phyloP scores from a whole-genome alignment of 2,797 vertebrate species.

The Melanotaenia boesemani region DNA sequence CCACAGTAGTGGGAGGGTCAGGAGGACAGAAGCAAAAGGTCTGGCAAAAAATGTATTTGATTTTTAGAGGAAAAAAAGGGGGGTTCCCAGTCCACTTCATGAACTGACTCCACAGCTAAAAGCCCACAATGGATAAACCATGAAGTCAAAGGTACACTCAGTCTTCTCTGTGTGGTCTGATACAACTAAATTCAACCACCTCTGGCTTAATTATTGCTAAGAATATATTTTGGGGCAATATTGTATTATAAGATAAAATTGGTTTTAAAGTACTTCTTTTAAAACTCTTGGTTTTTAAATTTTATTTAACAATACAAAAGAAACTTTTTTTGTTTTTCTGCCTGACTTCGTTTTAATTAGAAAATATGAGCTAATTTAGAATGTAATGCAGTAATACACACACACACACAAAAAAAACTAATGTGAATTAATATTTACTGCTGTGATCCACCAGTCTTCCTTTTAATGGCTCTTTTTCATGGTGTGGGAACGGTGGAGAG shows the following conservation, averaged over 20 bases:
- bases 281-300: too few relatives aligned
- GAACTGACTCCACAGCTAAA: conserved; percentile 7
- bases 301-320: too few relatives aligned
- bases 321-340: too few relatives aligned
- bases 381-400: not conserved
- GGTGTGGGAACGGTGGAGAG: not conserved
- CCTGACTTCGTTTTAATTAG: too few relatives aligned
- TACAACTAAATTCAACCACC: not conserved
- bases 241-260: not conserved
- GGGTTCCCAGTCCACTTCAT: not conserved
- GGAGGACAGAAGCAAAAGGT: conserved; percentile 24
- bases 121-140: conserved; percentile 10
- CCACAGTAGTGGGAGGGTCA: conserved; percentile 42
- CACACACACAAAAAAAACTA: too few relatives aligned
- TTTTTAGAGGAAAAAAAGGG: not conserved
- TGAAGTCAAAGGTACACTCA: not conserved
- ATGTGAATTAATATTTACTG: not conserved
- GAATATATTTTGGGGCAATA: not conserved
- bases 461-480: not conserved
- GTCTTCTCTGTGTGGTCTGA: not conserved
- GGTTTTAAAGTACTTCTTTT: not conserved
- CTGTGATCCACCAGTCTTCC: too few relatives aligned
- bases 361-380: not conserved
- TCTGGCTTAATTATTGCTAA: not conserved
- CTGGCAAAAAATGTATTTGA: conserved; percentile 37